phyloP scores from a whole-genome alignment of 1,140 invertebrate genomes.

The Drosophila chauvacae region DNA sequence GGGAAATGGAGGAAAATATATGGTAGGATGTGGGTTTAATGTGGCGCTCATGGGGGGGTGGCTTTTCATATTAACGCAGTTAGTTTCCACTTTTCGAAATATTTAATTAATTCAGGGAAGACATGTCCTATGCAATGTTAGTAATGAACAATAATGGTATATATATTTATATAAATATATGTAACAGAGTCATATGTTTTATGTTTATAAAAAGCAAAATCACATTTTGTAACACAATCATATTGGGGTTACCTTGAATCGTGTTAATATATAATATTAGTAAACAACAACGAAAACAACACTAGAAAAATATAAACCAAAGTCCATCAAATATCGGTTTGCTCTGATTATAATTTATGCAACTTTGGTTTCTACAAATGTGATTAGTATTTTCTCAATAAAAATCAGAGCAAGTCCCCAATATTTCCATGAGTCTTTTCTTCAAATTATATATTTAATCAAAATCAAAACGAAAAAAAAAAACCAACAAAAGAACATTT shows the following conservation, averaged over 20 bases:
- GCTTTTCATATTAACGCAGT: too few species aligned
- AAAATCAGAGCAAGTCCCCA: neutral
- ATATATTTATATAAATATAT: neutral
- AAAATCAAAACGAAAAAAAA: neutral
- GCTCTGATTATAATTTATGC: neutral
- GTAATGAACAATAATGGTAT: conserved; percentile 6
- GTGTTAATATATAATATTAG: conserved; percentile 16
- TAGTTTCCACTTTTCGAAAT: neutral
- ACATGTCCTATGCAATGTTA: neutral
- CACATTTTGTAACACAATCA: conserved; percentile 10
- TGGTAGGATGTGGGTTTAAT: neutral
- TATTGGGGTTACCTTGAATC: neutral
- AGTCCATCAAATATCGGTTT: neutral
- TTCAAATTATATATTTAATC: conserved; percentile 1
- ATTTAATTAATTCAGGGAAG: neutral
- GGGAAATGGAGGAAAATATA: neutral
- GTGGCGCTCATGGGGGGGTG: neutral
- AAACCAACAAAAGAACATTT: neutral
- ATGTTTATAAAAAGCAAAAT: conserved; percentile 14
- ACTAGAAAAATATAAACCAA: conserved; percentile 6
- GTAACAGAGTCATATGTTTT: conserved; percentile 6
- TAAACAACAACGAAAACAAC: conserved; percentile 8
- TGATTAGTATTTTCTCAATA: neutral
- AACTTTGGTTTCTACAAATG: neutral
- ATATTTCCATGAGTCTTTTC: neutral